phyloP scores from a whole-genome alignment of 1,140 invertebrate genomes.

The Samia ricini region DNA sequence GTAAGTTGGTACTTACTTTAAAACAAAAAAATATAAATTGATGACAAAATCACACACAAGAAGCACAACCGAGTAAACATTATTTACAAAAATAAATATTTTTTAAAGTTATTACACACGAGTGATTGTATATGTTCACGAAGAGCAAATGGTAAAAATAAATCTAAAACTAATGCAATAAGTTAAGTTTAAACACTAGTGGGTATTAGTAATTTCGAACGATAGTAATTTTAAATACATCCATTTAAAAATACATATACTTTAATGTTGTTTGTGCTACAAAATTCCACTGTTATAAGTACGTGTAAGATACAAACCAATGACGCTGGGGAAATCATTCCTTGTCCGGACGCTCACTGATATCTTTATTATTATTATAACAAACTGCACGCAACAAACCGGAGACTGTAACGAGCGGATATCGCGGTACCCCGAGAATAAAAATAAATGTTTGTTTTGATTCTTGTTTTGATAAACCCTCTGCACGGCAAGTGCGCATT shows the following conservation, averaged over 20 bases:
- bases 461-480: constrained; percentile 20
- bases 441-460: constrained; percentile 43
- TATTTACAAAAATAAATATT: neutral
- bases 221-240: neutral
- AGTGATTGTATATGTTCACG: neutral
- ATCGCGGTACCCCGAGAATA: constrained; percentile 18
- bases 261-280: neutral
- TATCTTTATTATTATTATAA: constrained; percentile 13
- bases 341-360: neutral
- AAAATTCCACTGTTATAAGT: neutral
- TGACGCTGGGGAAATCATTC: constrained; percentile 31
- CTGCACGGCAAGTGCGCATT: constrained; percentile 15
- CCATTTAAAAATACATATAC: constrained; percentile 4
- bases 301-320: constrained; percentile 19
- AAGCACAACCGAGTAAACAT: neutral
- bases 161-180: neutral
- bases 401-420: constrained; percentile 20
- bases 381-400: constrained; percentile 28
- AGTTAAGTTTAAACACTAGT: no score
- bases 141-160: neutral
- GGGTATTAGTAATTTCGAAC: neutral
- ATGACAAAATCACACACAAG: neutral
- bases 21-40: neutral
- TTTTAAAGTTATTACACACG: neutral
- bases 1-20: neutral